These are phyloP conservation scores for Malurus melanocephalus DNA, from an alignment of 2,113 vertebrate genomes.

Conservation along the genomic window DNA sequence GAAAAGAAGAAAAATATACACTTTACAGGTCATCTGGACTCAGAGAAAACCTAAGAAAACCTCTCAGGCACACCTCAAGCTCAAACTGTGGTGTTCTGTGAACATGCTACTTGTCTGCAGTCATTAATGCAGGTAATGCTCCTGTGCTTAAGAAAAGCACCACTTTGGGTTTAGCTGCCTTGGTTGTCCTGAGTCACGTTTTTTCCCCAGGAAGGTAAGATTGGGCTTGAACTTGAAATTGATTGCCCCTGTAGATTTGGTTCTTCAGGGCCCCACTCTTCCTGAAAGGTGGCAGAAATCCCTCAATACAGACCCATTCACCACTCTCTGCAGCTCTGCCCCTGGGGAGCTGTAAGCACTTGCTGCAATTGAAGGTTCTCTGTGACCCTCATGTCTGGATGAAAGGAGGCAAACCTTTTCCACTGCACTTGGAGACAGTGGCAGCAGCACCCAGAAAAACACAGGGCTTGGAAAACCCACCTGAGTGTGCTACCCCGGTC, in stretches of 20 bases:
- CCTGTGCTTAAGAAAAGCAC: background rate
- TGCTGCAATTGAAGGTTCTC: background rate
- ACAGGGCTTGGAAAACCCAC: background rate
- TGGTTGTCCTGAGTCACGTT: background rate
- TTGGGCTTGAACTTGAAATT: background rate
- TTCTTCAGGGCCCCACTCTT: background rate
- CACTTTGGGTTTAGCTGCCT: background rate
- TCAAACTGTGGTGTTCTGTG: background rate
- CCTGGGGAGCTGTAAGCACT: background rate
- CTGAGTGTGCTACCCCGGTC: accelerated
- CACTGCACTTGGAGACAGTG: accelerated
- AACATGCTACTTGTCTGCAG: background rate
- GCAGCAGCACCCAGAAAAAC: background rate
- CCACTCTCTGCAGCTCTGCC: background rate
- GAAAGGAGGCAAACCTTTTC: background rate
- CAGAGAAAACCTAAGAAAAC: background rate
- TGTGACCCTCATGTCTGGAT: background rate
- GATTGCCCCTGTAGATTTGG: background rate
- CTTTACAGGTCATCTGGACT: background rate
- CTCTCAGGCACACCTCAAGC: background rate
- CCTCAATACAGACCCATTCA: background rate
- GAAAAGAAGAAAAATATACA: accelerated
- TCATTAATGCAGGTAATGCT: background rate
- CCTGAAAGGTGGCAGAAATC: background rate
- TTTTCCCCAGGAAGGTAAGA: background rate